Percentiles rank a stretch among this genome's conserved stretches.
Evolutionary conservation across 2,888 invertebrate species (phyloP).

Genomic region (Xanthostigma xanthostigma): DNA sequence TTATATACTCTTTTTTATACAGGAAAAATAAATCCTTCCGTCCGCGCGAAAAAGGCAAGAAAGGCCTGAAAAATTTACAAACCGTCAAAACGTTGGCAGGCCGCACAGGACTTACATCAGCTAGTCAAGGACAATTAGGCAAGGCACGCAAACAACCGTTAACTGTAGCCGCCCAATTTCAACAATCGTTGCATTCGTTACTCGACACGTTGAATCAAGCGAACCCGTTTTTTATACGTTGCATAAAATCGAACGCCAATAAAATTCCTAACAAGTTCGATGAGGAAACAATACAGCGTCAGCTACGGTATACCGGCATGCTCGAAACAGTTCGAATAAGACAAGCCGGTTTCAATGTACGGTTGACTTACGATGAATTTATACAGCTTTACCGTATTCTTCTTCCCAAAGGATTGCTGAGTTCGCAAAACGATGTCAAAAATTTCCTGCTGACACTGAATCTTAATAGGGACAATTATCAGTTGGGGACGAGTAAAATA

Average conservation of each 20-base stretch:
- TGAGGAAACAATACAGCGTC: conserved; percentile 81
- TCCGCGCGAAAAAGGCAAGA: conserved; percentile 71
- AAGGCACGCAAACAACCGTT: conserved; percentile 74
- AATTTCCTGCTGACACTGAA: conserved; percentile 71
- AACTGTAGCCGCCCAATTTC: conserved; percentile 90
- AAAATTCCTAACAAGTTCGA: conserved; percentile 89
- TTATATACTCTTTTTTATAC: conserved; percentile 16
- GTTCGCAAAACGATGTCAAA: conserved; percentile 73
- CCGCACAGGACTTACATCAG: conserved; percentile 45
- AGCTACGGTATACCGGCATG: conserved; percentile 92
- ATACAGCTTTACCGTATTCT: conserved; percentile 84
- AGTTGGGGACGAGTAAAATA: conserved; percentile 75
- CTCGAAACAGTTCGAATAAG: conserved; percentile 88
- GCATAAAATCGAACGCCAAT: conserved; percentile 90
- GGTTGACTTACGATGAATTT: conserved; percentile 87
- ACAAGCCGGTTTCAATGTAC: conserved; percentile 89
- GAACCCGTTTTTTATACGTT: conserved; percentile 73
- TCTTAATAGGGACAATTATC: conserved; percentile 80
- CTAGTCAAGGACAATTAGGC: conserved; percentile 31
- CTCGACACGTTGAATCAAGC: conserved; percentile 90
- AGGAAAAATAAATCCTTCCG: conserved; percentile 90
- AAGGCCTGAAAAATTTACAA: conserved; percentile 79
- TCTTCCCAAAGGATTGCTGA: conserved; percentile 71
- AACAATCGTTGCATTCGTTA: conserved; percentile 76
- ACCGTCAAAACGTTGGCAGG: conserved; percentile 84